Base-by-base conservation (phyloP, 2,888 invertebrate genomes). In the Cephus spinipes region DNA sequence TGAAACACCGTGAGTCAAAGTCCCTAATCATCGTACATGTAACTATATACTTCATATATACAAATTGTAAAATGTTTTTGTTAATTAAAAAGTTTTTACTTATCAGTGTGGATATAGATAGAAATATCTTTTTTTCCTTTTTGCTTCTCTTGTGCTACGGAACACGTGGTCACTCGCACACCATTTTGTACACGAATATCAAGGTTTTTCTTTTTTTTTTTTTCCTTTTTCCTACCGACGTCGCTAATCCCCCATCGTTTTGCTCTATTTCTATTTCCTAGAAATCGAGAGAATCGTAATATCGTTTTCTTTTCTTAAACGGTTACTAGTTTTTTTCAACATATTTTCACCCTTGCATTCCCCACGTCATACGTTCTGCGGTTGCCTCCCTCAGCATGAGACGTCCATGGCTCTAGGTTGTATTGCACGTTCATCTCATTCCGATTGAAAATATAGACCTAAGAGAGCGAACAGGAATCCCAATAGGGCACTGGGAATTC, bases 51-150 rank as follows among this genome's bases (percentile, higher is more conserved):
- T 89, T 88, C 85, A 87, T 89, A 90, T 90, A 85, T 90, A 90
- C 89, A 90, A 90, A 90, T 90, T 89, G 89, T 89, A 90, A 90
- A 90, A 90, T 89, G 85, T 85, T 80, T 55, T 87, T 85, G 84
- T 88, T 87, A 88, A 89, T 89, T 86, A 87, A 89, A 88, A 88
- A 86, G 78, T 85, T 76, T 71, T 78, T 74, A 75, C 78, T 79
- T 76, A 83, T 80, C 83, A 83, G 77, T 82, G 82, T 81, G 81
- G 82, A 85, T 78, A 79, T 78, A 83, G 80, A 81, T 81, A 55
- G 40, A 55, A 55, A 81, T 83, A 80, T 73, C 75, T 40, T 35
- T 35, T 6, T 34, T 77, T 73, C 69, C 55, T 12, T 34, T 33
- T 33, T 40, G 33, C 79, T 36, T 76, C 68, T 81, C 68, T 30